Percentiles rank a stretch among this genome's conserved stretches.
phyloP scores from a whole-genome alignment of 2,113 vertebrate species.

The Parotia lawesii region DNA sequence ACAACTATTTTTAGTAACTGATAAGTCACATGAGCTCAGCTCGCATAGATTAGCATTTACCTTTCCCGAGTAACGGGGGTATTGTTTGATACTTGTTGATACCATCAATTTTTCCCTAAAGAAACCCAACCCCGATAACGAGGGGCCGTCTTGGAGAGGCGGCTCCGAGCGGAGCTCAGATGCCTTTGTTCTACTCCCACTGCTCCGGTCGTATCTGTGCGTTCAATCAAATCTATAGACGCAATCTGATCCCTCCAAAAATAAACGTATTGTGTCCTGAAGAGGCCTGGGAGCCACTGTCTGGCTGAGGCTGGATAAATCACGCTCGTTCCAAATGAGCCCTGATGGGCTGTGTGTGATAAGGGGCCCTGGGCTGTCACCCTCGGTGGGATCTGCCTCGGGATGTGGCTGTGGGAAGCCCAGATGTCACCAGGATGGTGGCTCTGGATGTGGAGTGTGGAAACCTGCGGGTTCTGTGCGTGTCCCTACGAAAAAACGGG shows the following conservation, averaged over 20 bases:
- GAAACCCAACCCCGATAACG: neutral
- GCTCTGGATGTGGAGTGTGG: neutral
- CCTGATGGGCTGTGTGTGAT: neutral
- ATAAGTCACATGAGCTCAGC: constrained; percentile 44
- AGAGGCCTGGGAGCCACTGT: neutral
- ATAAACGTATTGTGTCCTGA: constrained; percentile 25
- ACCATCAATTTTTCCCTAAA: neutral
- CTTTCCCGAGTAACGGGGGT: neutral
- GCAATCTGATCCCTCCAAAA: constrained; percentile 31
- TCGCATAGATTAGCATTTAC: constrained; percentile 44
- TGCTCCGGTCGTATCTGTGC: constrained; percentile 2
- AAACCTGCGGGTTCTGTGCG: neutral
- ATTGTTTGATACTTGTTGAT: constrained; percentile 57
- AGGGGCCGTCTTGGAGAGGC: neutral
- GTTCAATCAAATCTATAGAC: neutral
- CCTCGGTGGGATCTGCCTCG: fast-evolving
- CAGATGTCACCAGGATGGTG: neutral
- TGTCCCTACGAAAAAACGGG: neutral
- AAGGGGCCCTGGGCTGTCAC: neutral
- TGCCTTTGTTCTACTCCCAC: neutral
- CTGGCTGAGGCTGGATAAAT: neutral
- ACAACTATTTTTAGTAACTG: constrained; percentile 62
- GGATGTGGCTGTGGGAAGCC: neutral
- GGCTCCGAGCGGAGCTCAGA: neutral
- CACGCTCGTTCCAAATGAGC: neutral